A percentile compares a stretch with the other conserved stretches of the same genome.
Conservation (phyloP, 92 coral and sea anemone genomes). For the Epizoanthus scotinus region DNA sequence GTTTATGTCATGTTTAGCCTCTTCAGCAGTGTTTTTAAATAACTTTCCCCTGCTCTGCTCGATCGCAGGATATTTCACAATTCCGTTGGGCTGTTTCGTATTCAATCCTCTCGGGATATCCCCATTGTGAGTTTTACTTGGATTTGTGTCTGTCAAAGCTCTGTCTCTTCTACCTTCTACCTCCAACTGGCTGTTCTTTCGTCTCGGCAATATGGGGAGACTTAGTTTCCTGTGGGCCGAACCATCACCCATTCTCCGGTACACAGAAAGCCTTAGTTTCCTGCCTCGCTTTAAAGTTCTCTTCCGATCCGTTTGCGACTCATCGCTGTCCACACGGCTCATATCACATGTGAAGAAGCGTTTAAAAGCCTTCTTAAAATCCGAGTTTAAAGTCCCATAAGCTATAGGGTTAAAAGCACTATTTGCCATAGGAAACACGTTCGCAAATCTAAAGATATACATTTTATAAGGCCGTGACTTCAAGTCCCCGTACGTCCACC, state of each 20-base stretch:
- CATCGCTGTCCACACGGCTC: constrained; percentile 48
- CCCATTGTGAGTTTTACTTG: not conserved
- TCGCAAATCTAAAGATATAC: constrained; percentile 87
- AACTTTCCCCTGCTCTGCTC: not conserved
- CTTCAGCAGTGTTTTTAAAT: not conserved
- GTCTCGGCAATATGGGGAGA: not conserved
- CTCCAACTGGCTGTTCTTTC: not conserved
- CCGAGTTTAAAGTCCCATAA: constrained; percentile 90
- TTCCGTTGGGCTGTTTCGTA: constrained; percentile 3
- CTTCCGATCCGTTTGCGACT: constrained; percentile 3
- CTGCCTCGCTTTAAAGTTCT: constrained; percentile 29
- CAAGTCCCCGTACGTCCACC: constrained; percentile 79
- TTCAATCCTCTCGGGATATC: not conserved
- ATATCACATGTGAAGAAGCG: constrained; percentile 81
- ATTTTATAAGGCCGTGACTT: constrained; percentile 63
- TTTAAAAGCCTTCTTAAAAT: constrained; percentile 86
- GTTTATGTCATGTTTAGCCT: not conserved
- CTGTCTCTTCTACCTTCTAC: not conserved
- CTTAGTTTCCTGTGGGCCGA: not conserved
- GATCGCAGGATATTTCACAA: not conserved
- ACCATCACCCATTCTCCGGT: constrained; percentile 40
- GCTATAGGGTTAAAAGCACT: constrained; percentile 97
- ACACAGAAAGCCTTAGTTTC: constrained; percentile 67
- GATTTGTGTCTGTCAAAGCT: not conserved
- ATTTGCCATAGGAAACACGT: constrained; percentile 98